Evolutionary conservation across 2,888 invertebrate species (phyloP).

Genomic region (Spodoptera littoralis): DNA sequence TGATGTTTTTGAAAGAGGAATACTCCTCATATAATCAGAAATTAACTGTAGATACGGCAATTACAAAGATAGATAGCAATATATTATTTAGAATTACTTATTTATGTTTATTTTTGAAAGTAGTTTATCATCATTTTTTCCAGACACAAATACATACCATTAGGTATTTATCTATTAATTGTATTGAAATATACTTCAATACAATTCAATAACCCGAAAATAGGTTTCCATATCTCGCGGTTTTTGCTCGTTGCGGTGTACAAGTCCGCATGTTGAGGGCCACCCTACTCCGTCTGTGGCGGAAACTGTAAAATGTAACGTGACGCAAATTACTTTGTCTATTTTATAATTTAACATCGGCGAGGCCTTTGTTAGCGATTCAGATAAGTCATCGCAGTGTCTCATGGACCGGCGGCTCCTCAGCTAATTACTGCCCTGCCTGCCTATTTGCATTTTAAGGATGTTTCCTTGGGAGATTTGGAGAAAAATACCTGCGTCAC

Average conservation of each 20-base stretch:
- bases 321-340: constrained; percentile 73
- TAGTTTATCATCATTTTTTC: no score
- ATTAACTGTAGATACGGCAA: no score
- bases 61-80: no score
- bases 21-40: no score
- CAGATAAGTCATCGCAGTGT: constrained; percentile 57
- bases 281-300: constrained; percentile 53
- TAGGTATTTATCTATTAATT: no score
- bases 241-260: constrained; percentile 6
- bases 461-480: not conserved
- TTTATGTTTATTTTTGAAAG: no score
- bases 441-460: constrained; percentile 32
- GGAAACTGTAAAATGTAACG: constrained; percentile 71
- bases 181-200: no score
- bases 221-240: not conserved
- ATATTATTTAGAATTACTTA: no score
- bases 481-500: constrained; percentile 5
- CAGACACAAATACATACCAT: no score
- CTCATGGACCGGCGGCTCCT: constrained; percentile 23
- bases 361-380: constrained; percentile 56
- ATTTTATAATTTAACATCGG: constrained; percentile 69
- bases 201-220: no score
- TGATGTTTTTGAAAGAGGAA: no score
- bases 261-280: constrained; percentile 22
- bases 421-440: constrained; percentile 40